Percentiles rank a stretch among this genome's conserved stretches.
These are phyloP conservation scores for Heterodera carotae DNA, from an alignment of 1,140 invertebrate genomes.

Conservation along the genomic window DNA sequence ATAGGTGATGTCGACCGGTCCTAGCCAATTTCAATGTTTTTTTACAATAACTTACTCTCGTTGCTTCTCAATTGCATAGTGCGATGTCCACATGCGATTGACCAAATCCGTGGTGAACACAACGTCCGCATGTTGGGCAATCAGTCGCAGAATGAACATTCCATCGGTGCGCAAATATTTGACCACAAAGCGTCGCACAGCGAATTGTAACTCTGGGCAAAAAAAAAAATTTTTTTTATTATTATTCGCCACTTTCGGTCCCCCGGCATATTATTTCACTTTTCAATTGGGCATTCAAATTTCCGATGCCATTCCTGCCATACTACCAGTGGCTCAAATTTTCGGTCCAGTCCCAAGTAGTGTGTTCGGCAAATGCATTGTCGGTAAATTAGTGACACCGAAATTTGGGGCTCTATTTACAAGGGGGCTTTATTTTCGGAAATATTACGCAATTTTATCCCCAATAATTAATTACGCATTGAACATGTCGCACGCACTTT, in stretches of 20 bases:
- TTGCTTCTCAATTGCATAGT: conserved; percentile 55
- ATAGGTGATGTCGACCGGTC: too few relatives aligned
- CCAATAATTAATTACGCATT: not conserved
- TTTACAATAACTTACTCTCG: conserved; percentile 46
- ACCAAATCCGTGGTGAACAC: conserved; percentile 63
- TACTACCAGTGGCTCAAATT: too few relatives aligned
- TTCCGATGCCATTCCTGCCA: too few relatives aligned
- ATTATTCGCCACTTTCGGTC: too few relatives aligned
- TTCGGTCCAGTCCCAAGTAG: too few relatives aligned
- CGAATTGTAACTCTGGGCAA: conserved; percentile 45
- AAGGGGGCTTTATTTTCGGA: too few relatives aligned
- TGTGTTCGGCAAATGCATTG: too few relatives aligned
- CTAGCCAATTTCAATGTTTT: not conserved
- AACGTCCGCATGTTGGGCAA: conserved; percentile 63
- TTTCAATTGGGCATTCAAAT: not conserved
- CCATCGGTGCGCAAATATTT: conserved; percentile 57
- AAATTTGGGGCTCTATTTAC: too few relatives aligned
- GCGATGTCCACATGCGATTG: conserved; percentile 48
- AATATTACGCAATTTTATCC: too few relatives aligned
- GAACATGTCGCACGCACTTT: not conserved
- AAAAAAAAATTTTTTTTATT: conserved; percentile 13
- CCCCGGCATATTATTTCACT: too few relatives aligned
- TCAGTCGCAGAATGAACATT: conserved; percentile 56
- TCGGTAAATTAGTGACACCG: too few relatives aligned
- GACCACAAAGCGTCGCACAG: conserved; percentile 49